Percentiles rank a stretch among this genome's conserved stretches.
Evolutionary conservation across 1,140 invertebrate genomes (phyloP).

Genomic region (Magallana angulata): DNA sequence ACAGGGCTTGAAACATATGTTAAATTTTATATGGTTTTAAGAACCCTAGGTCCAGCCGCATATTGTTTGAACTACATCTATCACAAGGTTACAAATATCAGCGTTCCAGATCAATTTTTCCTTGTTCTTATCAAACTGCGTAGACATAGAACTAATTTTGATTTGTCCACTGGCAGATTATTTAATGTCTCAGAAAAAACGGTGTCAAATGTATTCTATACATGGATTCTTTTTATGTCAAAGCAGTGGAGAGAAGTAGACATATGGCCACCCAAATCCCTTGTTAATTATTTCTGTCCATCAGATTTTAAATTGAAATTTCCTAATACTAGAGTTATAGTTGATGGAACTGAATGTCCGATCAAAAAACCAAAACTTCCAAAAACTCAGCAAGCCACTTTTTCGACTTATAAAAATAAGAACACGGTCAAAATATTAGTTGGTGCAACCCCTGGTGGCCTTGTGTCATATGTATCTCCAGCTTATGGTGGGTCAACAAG

Average conservation of each 20-base stretch:
- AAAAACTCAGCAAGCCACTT: constrained; percentile 69
- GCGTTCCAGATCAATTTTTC: constrained; percentile 47
- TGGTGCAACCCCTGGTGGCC: constrained; percentile 61
- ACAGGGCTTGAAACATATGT: background rate
- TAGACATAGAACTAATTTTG: too few species aligned
- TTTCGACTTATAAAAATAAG: constrained; percentile 71
- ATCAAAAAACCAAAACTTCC: constrained; percentile 60
- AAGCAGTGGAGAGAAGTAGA: constrained; percentile 66
- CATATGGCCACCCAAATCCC: constrained; percentile 66
- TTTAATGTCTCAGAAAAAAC: constrained; percentile 58
- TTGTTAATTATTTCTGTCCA: constrained; percentile 64
- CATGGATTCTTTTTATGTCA: constrained; percentile 64
- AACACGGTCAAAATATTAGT: constrained; percentile 63
- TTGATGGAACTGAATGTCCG: constrained; percentile 71
- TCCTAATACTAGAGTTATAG: constrained; percentile 68
- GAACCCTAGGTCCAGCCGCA: too few species aligned
- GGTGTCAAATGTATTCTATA: constrained; percentile 67
- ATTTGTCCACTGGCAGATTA: too few species aligned
- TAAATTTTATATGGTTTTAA: constrained; percentile 40
- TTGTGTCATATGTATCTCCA: constrained; percentile 57
- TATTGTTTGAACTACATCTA: too few species aligned
- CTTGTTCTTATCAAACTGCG: too few species aligned
- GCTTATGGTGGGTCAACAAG: constrained; percentile 60
- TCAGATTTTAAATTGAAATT: constrained; percentile 64
- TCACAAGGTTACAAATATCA: background rate